Evolutionary conservation across 2,113 vertebrate genomes (phyloP).

Genomic region (Ascaphus truei): DNA sequence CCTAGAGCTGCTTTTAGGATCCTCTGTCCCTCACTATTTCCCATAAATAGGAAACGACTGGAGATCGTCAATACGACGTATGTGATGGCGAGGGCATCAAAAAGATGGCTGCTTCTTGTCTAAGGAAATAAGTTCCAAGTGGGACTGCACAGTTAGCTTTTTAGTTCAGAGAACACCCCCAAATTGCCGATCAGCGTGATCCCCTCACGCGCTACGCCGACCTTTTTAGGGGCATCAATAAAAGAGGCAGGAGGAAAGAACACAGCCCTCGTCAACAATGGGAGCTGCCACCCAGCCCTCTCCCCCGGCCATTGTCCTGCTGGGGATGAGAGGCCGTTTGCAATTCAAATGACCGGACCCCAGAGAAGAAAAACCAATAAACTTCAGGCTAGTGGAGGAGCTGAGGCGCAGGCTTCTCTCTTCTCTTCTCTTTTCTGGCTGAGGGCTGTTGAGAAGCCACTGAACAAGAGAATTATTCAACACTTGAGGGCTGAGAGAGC

Average conservation of each 20-base stretch:
- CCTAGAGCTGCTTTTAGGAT: no score
- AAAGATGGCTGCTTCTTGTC: no score
- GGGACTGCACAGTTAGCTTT: no score
- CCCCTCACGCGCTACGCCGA: no score
- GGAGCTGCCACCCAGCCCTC: not conserved
- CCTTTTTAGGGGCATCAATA: not conserved
- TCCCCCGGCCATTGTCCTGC: slow-evolving; percentile 42
- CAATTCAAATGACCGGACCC: slow-evolving; percentile 54
- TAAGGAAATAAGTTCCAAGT: no score
- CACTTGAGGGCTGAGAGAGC: slow-evolving; percentile 51
- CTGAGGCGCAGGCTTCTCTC: slow-evolving; percentile 48
- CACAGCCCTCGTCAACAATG: not conserved
- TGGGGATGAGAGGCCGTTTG: slow-evolving; percentile 44
- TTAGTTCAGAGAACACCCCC: no score
- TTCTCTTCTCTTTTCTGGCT: not conserved
- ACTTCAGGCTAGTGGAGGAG: slow-evolving; percentile 50
- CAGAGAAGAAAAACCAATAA: slow-evolving; percentile 52
- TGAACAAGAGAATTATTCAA: slow-evolving; percentile 52
- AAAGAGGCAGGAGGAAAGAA: not conserved
- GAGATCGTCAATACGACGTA: no score
- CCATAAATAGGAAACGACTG: no score
- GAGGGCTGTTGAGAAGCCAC: slow-evolving; percentile 46
- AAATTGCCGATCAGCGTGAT: no score
- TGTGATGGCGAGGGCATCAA: no score
- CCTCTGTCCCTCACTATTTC: no score